Conservation (phyloP, 2,888 invertebrate genomes). For the Polydrusus pterygomalis region DNA sequence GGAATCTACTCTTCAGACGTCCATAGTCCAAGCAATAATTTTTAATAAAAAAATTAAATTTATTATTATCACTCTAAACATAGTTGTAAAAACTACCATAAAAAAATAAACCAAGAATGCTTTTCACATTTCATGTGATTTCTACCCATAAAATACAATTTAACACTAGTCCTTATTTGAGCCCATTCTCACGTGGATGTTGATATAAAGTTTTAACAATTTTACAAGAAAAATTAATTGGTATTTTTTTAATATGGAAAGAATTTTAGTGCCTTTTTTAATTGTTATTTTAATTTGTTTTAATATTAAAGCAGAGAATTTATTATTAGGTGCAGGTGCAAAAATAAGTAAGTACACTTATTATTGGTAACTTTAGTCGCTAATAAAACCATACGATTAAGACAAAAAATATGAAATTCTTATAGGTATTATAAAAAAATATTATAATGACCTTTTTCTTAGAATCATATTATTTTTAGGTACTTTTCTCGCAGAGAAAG, state of each 20-base stretch:
- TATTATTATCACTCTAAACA: not conserved
- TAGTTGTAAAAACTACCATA: slow-evolving; percentile 5
- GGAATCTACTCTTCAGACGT: not conserved
- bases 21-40: not conserved
- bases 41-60: not conserved
- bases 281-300: not conserved
- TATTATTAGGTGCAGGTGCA: not conserved
- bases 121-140: not conserved
- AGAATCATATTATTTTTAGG: no score
- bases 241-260: no score
- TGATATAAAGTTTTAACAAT: not conserved
- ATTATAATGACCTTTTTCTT: no score
- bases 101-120: not conserved
- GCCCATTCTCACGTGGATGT: not conserved
- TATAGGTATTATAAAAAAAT: not conserved
- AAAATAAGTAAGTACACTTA: not conserved
- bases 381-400: no score
- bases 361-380: no score
- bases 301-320: not conserved
- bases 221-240: no score
- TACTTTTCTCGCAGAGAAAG: no score
- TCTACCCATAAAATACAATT: not conserved
- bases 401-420: no score
- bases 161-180: not conserved
- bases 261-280: not conserved